Evolutionary conservation across 2,888 invertebrate species (phyloP).

Genomic region (Lagria hirta): DNA sequence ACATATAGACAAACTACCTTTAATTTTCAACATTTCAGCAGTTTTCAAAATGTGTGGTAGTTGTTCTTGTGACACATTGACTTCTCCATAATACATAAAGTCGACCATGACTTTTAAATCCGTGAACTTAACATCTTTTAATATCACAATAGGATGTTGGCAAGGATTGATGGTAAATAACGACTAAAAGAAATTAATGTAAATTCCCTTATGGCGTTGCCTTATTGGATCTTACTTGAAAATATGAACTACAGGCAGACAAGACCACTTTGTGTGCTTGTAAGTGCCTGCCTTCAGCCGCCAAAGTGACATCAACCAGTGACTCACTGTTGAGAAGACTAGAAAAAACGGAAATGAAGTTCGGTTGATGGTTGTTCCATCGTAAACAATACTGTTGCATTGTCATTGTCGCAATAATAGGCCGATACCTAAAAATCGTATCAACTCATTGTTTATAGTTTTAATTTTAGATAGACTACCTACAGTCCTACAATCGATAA

Average conservation of each 20-base stretch:
- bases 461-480: conserved; percentile 34
- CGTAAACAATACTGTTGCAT: conserved; percentile 58
- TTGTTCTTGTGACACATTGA: conserved; percentile 87
- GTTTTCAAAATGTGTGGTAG: conserved; percentile 78
- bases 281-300: conserved; percentile 85
- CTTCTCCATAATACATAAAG: conserved; percentile 92
- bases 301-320: conserved; percentile 85
- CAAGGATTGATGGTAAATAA: conserved; percentile 84
- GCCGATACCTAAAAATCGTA: conserved; percentile 1
- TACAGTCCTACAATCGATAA: conserved; percentile 48
- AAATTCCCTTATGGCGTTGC: no score
- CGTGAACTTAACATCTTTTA: conserved; percentile 84
- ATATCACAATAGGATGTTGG: conserved; percentile 85
- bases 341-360: conserved; percentile 87
- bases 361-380: conserved; percentile 94
- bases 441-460: conserved; percentile 36
- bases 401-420: conserved; percentile 40
- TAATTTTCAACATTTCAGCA: conserved; percentile 84
- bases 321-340: conserved; percentile 80
- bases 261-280: conserved; percentile 89
- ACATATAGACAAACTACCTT: no score
- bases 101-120: conserved; percentile 87
- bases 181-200: conserved; percentile 58
- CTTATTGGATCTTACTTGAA: conserved; percentile 69
- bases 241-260: conserved; percentile 91